Evolutionary conservation across 2,113 vertebrate genomes (phyloP), one percentile per base, ranked within the genome.

Genomic region (Nyctibius bracteatus): DNA sequence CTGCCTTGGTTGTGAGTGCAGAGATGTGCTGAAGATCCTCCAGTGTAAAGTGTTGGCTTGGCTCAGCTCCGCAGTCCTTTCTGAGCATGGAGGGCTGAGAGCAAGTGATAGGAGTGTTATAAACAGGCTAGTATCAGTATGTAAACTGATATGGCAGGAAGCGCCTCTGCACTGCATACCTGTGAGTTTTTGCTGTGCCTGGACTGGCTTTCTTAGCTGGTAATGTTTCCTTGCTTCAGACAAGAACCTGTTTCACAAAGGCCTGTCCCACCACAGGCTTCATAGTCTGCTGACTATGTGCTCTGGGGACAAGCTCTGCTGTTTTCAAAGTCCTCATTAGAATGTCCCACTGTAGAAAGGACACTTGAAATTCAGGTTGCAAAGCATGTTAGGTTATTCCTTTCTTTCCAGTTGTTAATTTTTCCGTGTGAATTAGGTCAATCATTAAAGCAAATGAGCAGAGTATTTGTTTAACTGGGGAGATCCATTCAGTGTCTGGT

Each of bases 241-340:
- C 5, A 39, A 47, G 27, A 10, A 7, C 10, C 8, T 61, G 10
- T 80, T 88, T 65, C 51, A 27, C 59, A 83, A 81, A 81, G 24
- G 12, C 19, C 2, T 24, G 9, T 57, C 15, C 18, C 10, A 8
- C 63, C 0, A 0, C 4, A 35, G 27, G 5, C 27, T 86, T 82
- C 35, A 24, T 14, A 52, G 49, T 39, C 58, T 80, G 43, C 14
- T 72, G 24, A 5, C 18, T 21, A 1, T 24, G 21, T 31, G 11
- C 28, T 65, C 33, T 37, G 13, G 14, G 24, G 12, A 15, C 13
- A 66, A 68, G 16, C 19, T 82, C n/a, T 65, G 21, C 12, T 58
- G 6, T 55, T 92, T 71, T 35, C 43, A 30, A 35, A 65, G 23
- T 47, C 30, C 28, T 23, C 16, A 9, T 52, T 72, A 43, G 11